Percentiles rank a stretch among this genome's conserved stretches.
Conservation (phyloP, 2,888 invertebrate genomes). For the Mechanitis messenoides region DNA sequence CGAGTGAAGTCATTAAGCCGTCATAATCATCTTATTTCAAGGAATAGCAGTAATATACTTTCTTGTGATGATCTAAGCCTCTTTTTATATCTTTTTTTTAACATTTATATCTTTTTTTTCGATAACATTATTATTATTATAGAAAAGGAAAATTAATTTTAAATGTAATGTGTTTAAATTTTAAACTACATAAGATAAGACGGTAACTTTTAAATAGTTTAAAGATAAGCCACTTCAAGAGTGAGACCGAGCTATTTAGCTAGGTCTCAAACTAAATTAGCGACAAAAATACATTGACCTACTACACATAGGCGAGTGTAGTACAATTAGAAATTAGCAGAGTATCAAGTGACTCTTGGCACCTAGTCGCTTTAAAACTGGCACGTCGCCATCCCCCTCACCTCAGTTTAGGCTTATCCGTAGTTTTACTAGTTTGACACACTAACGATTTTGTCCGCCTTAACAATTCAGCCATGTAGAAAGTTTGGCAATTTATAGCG, state of each 20-base stretch:
- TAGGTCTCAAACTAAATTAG: conserved; percentile 1
- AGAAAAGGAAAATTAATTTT: too few relatives aligned
- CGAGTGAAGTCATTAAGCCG: too few relatives aligned
- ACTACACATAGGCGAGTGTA: conserved; percentile 8
- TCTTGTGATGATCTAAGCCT: too few relatives aligned
- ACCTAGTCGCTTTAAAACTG: conserved; percentile 49
- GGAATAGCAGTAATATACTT: too few relatives aligned
- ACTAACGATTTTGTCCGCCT: conserved; percentile 36
- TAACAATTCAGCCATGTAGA: conserved; percentile 25
- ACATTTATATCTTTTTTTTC: too few relatives aligned
- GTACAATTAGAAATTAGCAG: conserved; percentile 53
- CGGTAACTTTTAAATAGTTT: neutral
- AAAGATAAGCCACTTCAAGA: too few relatives aligned
- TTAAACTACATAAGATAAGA: too few relatives aligned
- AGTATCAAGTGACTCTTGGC: conserved; percentile 61
- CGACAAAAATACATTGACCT: conserved; percentile 12
- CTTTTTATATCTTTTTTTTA: too few relatives aligned
- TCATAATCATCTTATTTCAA: too few relatives aligned
- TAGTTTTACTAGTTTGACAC: conserved; percentile 43
- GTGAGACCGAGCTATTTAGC: neutral
- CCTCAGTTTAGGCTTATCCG: conserved; percentile 51
- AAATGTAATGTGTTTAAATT: too few relatives aligned
- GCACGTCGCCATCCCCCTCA: conserved; percentile 55
- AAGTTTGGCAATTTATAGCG: conserved; percentile 21
- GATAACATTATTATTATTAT: too few relatives aligned